A percentile compares a stretch with the other conserved stretches of the same genome.
phyloP scores from a whole-genome alignment of 2,797 vertebrate species.

The Pteronotus mesoamericanus region DNA sequence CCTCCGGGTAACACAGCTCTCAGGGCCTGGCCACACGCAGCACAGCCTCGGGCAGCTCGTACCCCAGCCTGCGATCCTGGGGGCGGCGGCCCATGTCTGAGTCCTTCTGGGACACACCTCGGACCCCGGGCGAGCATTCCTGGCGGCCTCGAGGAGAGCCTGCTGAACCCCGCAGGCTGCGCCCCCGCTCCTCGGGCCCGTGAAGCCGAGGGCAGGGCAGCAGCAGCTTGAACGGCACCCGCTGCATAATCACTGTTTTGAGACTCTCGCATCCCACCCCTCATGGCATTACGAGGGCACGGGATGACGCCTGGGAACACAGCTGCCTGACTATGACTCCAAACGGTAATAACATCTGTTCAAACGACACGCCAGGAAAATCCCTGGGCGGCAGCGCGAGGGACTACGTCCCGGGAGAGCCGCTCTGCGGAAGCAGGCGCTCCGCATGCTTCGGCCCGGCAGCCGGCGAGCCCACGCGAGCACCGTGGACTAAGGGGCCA shows the following conservation, averaged over 20 bases:
- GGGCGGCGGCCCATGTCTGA: not conserved
- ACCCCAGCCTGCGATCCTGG: not conserved
- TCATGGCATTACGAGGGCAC: constrained; percentile 40
- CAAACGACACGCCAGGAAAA: constrained; percentile 41
- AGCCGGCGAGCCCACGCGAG: accelerated
- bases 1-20: accelerated
- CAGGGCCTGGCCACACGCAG: not conserved
- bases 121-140: not conserved
- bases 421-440: not conserved
- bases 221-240: not conserved
- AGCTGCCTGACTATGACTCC: constrained; percentile 69
- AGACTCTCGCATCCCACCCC: constrained; percentile 52
- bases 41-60: not conserved
- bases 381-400: not conserved
- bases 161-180: not conserved
- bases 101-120: constrained; percentile 29
- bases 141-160: accelerated
- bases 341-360: constrained; percentile 66
- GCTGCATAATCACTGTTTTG: constrained; percentile 70
- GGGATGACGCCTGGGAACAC: constrained; percentile 77
- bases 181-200: not conserved
- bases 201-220: constrained; percentile 30
- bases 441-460: accelerated
- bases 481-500: accelerated
- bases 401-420: not conserved